These are phyloP conservation scores for Drosophila affinis DNA, from an alignment of 2,888 invertebrate species.

Conservation along the genomic window DNA sequence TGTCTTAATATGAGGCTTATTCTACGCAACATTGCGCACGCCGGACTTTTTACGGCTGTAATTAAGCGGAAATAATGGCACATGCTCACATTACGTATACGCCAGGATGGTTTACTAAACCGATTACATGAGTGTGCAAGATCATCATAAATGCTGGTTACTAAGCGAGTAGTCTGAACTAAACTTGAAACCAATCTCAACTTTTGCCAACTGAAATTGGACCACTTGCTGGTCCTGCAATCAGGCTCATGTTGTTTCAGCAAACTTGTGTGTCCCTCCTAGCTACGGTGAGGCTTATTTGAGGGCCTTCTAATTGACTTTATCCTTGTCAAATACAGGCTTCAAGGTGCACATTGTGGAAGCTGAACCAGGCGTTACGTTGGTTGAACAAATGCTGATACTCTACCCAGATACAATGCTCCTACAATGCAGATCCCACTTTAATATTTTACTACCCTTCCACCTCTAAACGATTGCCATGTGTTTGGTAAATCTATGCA, in stretches of 20 bases:
- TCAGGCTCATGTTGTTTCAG: neutral
- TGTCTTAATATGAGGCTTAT: conserved; percentile 67
- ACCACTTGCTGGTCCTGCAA: neutral
- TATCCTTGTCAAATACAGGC: neutral
- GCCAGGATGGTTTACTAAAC: conserved; percentile 16
- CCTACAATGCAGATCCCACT: no score
- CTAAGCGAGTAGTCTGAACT: neutral
- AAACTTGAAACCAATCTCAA: no score
- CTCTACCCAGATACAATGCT: neutral
- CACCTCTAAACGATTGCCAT: no score
- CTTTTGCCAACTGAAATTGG: neutral
- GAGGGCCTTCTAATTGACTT: neutral
- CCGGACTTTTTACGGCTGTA: conserved; percentile 55
- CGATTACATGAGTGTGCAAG: neutral
- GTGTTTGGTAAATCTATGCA: neutral
- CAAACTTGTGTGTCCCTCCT: neutral
- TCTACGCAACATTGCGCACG: conserved; percentile 57
- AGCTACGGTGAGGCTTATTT: neutral
- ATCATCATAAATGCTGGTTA: neutral
- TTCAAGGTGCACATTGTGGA: neutral
- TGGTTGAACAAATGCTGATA: neutral
- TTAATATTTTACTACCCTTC: neutral
- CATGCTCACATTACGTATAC: conserved; percentile 32
- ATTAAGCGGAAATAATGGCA: conserved; percentile 61
- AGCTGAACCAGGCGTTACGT: neutral